Base-by-base conservation (phyloP, 2,888 invertebrate species). In the Idaea biselata region DNA sequence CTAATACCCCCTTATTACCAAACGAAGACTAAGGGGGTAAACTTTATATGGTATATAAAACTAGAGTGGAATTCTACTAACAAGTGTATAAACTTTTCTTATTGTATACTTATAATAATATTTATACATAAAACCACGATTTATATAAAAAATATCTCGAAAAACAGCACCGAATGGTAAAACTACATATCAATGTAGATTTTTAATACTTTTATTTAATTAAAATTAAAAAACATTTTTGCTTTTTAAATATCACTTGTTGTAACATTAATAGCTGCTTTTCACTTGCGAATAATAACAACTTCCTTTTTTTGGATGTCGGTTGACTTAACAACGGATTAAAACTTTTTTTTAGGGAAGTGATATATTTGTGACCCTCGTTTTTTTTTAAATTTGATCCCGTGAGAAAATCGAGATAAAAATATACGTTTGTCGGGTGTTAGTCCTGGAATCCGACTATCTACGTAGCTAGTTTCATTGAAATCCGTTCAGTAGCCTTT, bases 101-200 rank as follows among this genome's bases (percentile, higher is more conserved):
- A 44, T 44, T 44, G 11, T 44, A 79, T 80, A 79, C 76, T 78
- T 73, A 68, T 65, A 63, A 58, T 53, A 58, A 61, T 61, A 58
- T 56, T 59, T 62, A 44, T 44, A 44, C 58, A 66, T 65, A 66
- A 66, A 44, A 44, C 44, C 44, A 44, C 44, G 44, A 44, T 57
- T 64, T 60, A 58, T 55, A 60, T 56, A 58, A 61, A 58, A 63
- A 63, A 44, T 44, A 62, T 63, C 60, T 66, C 62, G 55, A 60
- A 60, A 62, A 61, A 63, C 44, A 44, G 11, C 44, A 44, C 44
- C 44, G 44, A 44, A 44, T 44, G 11, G 44, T 44, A 17, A 32
- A 58, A 32, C 11, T 44, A 33, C 11, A n/a, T n/a, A n/a, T n/a
- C n/a, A 16, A 16, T 8, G 14, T 44, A 44, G 44, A 44, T 44